Base-by-base conservation (phyloP, 2,888 invertebrate genomes). In the Nymphalis urticae region DNA sequence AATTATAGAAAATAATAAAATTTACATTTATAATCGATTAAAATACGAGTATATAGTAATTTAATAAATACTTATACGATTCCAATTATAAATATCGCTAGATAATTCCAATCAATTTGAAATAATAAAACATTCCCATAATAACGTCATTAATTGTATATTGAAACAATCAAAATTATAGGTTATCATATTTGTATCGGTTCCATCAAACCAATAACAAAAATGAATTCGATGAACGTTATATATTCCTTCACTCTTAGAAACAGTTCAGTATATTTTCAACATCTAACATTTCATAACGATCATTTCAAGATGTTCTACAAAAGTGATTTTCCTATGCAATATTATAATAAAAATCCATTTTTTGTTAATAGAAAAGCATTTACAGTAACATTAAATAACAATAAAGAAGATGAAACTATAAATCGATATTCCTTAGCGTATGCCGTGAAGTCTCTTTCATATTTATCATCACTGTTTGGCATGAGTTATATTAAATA, bases 391-490 rank as follows among this genome's bases (percentile, higher is more conserved):
- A 73, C 71, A 6, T 51, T 78, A 66, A 66, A 68, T n/a, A 70
- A 73, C 47, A 62, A 64, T 16, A 73, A 68, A 19, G 68, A 70
- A 13, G 48, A 16, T 10, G 66, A 56, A 10, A 71, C 64, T 68
- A 68, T 74, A 36, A 54, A 72, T 0, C 63, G 75, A 24, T 75
- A 75, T 60, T 81, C 85, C 4, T 64, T 82, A 36, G 77, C 75
- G 0, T 69, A 80, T 56, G 80, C 86, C 50, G 73, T 78, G n/a
- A 85, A 83, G 69, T 85, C 86, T 9, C 76, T 88, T 3, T 73
- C 79, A 47, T 76, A 80, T 65, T 79, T 83, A 58, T 72, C 79
- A 16, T 77, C 82, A 10, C 13, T 85, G 42, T 83, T 85, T 59
- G 85, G 86, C 10, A 76, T 81, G 70, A 80, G 82, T 71, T 75